Conservation (phyloP, 2,113 vertebrate species). For the Mormyrus iriodes region DNA sequence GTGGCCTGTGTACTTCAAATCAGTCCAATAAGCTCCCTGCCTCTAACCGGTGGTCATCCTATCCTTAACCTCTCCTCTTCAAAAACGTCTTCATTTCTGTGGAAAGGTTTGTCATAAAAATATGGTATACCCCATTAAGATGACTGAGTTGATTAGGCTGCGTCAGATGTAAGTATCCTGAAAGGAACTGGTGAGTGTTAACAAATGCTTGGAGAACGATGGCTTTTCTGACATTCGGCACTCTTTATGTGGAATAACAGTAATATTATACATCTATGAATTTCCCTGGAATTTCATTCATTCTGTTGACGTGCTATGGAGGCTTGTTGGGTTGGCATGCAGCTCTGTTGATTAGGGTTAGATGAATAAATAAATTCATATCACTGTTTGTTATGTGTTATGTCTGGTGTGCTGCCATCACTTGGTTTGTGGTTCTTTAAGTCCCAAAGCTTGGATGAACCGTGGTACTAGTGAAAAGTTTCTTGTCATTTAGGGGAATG, state of each 20-base stretch:
- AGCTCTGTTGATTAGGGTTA: background rate
- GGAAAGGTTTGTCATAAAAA: background rate
- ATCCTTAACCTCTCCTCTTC: conserved; percentile 26
- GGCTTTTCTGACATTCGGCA: background rate
- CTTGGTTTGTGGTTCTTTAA: background rate
- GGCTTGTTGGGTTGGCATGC: background rate
- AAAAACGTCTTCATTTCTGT: conserved; percentile 27
- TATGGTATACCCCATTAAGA: background rate
- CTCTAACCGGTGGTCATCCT: background rate
- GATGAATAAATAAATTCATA: background rate
- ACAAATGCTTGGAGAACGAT: conserved; percentile 20
- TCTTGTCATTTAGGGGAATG: background rate
- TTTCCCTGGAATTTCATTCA: background rate
- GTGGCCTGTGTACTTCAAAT: conserved; percentile 3
- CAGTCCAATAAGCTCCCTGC: background rate
- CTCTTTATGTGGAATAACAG: background rate
- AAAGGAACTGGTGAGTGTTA: conserved; percentile 43
- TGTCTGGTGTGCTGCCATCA: background rate
- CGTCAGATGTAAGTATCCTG: conserved; percentile 33
- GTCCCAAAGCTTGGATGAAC: background rate
- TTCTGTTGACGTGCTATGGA: background rate
- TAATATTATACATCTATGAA: background rate
- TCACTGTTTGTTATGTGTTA: background rate
- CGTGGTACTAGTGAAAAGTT: background rate
- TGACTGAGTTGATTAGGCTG: conserved; percentile 41